Conservation (phyloP, 2,113 vertebrate genomes). For the Phyllostomus hastatus region DNA sequence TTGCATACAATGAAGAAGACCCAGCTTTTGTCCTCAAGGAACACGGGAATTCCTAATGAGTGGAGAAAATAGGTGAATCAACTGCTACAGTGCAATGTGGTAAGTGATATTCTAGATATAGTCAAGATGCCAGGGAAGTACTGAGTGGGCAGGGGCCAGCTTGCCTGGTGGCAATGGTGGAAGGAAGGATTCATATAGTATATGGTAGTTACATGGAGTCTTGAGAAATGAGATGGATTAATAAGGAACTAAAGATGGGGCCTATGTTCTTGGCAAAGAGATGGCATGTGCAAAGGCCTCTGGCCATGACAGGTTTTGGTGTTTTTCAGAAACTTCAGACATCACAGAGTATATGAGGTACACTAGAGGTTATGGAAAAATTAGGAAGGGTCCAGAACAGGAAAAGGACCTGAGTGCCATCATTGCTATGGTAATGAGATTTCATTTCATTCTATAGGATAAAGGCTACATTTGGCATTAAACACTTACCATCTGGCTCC, state of each 20-base stretch:
- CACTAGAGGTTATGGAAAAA: not conserved
- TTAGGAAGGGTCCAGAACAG: not conserved
- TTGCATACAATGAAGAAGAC: not conserved
- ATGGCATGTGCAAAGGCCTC: not conserved
- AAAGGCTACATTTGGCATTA: not conserved
- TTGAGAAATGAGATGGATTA: not conserved
- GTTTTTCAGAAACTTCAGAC: not conserved
- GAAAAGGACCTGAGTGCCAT: not conserved
- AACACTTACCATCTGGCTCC: not conserved
- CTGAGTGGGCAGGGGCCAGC: not conserved
- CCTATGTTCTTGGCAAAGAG: not conserved
- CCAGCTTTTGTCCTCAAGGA: not conserved
- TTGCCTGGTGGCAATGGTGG: not conserved
- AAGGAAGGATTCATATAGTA: not conserved
- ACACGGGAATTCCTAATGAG: not conserved
- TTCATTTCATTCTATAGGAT: not conserved
- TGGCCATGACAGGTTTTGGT: not conserved
- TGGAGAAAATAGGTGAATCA: not conserved
- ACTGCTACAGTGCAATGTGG: not conserved
- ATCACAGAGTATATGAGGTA: not conserved
- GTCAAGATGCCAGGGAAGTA: not conserved
- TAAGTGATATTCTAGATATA: not conserved
- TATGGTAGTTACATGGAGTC: too few relatives aligned
- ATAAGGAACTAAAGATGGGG: not conserved
- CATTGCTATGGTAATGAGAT: not conserved